Evolutionary conservation across 2,888 invertebrate genomes (phyloP).

Genomic region (Tridacna gigas): DNA sequence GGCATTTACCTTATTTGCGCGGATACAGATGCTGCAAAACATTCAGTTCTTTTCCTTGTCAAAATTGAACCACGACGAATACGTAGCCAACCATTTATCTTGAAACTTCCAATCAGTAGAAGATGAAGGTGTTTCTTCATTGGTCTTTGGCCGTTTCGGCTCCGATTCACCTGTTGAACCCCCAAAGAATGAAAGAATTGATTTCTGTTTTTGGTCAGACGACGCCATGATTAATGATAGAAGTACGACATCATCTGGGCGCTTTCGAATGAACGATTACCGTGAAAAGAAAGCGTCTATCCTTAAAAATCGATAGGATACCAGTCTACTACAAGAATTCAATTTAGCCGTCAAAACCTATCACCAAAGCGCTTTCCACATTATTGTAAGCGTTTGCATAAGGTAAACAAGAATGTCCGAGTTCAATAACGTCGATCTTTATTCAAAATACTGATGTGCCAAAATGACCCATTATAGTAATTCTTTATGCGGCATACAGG

Average conservation of each 20-base stretch:
- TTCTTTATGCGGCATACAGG: neutral
- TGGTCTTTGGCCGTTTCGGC: neutral
- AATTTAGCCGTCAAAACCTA: neutral
- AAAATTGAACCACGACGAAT: constrained; percentile 5
- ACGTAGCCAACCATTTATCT: constrained; percentile 7
- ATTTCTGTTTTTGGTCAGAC: constrained; percentile 4
- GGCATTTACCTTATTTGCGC: neutral
- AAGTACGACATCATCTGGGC: no score
- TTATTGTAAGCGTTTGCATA: neutral
- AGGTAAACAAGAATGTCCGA: neutral
- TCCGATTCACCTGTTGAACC: neutral
- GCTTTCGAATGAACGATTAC: no score
- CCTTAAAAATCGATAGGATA: no score
- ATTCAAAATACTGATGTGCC: neutral
- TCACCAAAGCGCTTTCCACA: neutral
- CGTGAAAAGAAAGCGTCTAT: no score
- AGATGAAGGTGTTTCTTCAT: neutral
- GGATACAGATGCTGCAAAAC: constrained; percentile 2
- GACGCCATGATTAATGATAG: neutral
- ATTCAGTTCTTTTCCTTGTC: constrained; percentile 5
- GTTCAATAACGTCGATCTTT: neutral
- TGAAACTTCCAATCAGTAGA: constrained; percentile 8
- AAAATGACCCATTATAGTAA: constrained; percentile 1
- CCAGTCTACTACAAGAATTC: neutral
- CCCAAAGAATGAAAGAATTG: constrained; percentile 4